phyloP scores from a whole-genome alignment of 2,113 vertebrate genomes.

The Coreoperca whiteheadi region DNA sequence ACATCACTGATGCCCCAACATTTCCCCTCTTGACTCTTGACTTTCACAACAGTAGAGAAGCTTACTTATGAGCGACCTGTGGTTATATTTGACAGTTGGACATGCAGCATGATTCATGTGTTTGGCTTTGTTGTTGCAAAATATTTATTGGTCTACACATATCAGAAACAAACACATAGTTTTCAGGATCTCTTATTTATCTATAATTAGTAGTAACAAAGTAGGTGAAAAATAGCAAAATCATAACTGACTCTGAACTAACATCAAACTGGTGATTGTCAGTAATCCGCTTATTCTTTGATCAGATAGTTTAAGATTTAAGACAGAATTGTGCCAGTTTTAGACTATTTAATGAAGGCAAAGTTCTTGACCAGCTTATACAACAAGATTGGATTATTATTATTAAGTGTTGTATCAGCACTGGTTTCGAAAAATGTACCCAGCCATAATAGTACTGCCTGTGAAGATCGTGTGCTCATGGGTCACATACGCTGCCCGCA shows the following conservation, averaged over 20 bases:
- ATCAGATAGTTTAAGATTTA: not conserved
- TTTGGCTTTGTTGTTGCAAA: not conserved
- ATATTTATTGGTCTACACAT: not conserved
- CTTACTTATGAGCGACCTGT: conserved; percentile 6
- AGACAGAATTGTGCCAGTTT: not conserved
- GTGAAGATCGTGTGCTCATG: not conserved
- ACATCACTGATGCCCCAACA: conserved; percentile 12
- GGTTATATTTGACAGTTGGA: conserved; percentile 4
- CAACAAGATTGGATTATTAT: not conserved
- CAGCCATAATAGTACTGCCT: not conserved
- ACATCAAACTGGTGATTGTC: not conserved
- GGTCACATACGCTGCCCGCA: not conserved
- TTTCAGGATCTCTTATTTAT: not conserved
- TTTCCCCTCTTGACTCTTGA: conserved; percentile 35
- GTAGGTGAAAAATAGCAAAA: not conserved
- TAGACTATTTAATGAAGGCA: not conserved
- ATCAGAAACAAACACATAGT: not conserved
- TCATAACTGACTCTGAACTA: not conserved
- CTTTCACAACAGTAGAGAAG: conserved; percentile 20
- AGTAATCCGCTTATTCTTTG: not conserved
- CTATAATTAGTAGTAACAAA: not conserved
- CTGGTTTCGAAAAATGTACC: not conserved
- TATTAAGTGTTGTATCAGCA: not conserved
- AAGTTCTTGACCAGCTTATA: not conserved
- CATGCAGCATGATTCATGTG: not conserved